Percentiles rank a stretch among this genome's conserved stretches.
phyloP scores from a whole-genome alignment of 2,113 vertebrate species.

The Oophaga pumilio region DNA sequence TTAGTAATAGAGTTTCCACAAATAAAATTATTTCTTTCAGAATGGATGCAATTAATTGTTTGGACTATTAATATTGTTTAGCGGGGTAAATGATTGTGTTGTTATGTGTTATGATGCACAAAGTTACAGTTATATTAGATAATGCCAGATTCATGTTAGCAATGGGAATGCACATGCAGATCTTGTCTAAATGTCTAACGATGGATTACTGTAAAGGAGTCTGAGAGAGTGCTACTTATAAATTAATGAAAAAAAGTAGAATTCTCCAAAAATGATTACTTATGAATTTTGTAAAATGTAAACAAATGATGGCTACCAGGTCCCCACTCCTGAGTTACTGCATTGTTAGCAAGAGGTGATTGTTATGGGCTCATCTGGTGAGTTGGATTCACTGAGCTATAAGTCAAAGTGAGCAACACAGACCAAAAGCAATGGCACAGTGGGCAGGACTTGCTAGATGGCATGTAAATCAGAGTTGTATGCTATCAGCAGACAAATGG shows the following conservation, averaged over 20 bases:
- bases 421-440: too few species aligned
- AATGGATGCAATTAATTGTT: not conserved
- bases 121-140: not conserved
- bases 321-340: not conserved
- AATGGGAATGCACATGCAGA: not conserved
- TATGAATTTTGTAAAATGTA: not conserved
- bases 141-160: not conserved
- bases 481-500: too few species aligned
- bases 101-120: not conserved
- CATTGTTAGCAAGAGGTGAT: not conserved
- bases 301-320: not conserved
- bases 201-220: not conserved
- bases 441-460: too few species aligned
- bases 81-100: not conserved
- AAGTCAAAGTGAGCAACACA: too few species aligned
- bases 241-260: not conserved
- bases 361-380: too few species aligned
- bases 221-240: not conserved
- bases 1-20: not conserved
- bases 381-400: too few species aligned
- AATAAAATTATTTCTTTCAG: constrained; percentile 21
- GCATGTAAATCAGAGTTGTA: too few species aligned
- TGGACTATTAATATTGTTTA: not conserved
- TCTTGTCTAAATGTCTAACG: not conserved
- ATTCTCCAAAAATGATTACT: not conserved